Conservation (phyloP, 2,797 vertebrate genomes). For the Fratercula arctica region DNA sequence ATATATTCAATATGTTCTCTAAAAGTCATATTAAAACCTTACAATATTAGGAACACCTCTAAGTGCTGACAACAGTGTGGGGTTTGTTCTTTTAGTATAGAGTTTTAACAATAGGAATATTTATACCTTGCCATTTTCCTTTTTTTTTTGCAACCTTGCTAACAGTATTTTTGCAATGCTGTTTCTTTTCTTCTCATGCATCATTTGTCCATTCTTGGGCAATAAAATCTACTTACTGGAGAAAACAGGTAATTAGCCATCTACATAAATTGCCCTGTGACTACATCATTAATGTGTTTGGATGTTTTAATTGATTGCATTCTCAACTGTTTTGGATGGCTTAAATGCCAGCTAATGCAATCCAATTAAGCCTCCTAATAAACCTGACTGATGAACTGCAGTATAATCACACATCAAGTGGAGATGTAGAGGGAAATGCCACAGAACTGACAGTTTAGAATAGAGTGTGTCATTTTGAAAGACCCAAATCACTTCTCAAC, state of each 20-base stretch:
- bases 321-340: conserved; percentile 11
- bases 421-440: background rate
- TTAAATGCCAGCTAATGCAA: conserved; percentile 74
- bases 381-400: conserved; percentile 79
- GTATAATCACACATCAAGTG: conserved; percentile 15
- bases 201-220: background rate
- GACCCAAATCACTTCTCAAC: background rate
- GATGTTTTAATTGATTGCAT: conserved; percentile 58
- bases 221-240: background rate
- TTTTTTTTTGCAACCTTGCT: background rate
- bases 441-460: background rate
- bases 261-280: conserved; percentile 1
- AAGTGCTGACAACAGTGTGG: background rate
- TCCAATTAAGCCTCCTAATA: conserved; percentile 84
- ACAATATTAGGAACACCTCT: background rate
- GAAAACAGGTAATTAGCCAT: conserved; percentile 46
- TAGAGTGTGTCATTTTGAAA: background rate
- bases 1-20: background rate
- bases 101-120: background rate
- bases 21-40: background rate
- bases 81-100: background rate
- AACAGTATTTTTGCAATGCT: background rate
- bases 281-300: conserved; percentile 44
- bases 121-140: background rate
- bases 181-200: conserved; percentile 4